Conservation (phyloP, 1,140 invertebrate genomes). For the Oryctes rhinoceros region DNA sequence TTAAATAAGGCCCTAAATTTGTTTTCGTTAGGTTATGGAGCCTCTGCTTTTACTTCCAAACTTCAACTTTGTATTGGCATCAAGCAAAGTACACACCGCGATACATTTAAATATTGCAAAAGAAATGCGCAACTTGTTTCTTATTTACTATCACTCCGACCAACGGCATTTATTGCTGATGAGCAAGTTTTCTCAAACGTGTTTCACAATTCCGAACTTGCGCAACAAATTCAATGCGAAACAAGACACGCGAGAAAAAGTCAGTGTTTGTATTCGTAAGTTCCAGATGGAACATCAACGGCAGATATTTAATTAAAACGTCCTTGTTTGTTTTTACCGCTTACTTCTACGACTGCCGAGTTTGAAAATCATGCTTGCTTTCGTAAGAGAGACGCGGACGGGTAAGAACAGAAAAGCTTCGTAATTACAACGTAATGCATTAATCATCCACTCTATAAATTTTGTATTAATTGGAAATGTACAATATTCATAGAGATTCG, state of each 20-base stretch:
- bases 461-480: conserved; percentile 6
- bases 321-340: background rate
- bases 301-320: conserved; percentile 26
- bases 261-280: background rate
- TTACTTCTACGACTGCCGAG: background rate
- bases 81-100: too few species aligned
- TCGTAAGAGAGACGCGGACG: background rate
- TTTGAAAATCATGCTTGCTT: background rate
- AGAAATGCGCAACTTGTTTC: background rate
- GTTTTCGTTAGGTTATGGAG: too few species aligned
- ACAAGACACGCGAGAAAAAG: background rate
- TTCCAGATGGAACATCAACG: conserved; percentile 24
- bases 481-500: background rate
- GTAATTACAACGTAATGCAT: background rate
- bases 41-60: too few species aligned
- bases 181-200: background rate
- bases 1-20: too few species aligned
- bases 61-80: too few species aligned
- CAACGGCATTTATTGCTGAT: background rate
- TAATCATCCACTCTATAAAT: background rate
- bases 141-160: background rate
- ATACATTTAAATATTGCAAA: too few species aligned
- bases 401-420: background rate
- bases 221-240: background rate
- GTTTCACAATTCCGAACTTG: background rate